These are phyloP conservation scores for Argya squamiceps DNA, from an alignment of 2,797 vertebrate genomes.

Conservation along the genomic window DNA sequence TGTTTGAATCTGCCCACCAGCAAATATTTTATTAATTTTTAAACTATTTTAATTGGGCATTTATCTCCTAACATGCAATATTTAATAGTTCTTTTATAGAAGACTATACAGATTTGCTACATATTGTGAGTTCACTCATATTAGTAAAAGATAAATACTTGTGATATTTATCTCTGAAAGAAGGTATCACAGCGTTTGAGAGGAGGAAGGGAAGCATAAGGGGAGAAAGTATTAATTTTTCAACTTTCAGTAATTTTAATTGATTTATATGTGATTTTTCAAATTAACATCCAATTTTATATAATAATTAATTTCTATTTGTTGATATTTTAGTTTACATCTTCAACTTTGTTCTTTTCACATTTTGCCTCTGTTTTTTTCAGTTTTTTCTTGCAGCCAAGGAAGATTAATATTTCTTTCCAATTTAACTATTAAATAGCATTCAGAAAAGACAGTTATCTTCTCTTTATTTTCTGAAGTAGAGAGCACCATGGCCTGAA, in stretches of 20 bases:
- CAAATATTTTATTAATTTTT: neutral
- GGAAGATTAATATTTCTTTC: neutral
- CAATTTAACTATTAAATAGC: neutral
- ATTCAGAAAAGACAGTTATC: neutral
- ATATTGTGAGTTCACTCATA: neutral
- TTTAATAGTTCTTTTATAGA: neutral
- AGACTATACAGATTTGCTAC: neutral
- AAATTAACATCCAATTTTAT: neutral
- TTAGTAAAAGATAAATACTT: neutral
- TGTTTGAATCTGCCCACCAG: neutral
- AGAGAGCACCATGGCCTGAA: neutral
- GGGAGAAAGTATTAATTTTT: neutral
- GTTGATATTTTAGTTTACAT: neutral
- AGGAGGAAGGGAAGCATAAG: neutral
- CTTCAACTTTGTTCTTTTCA: neutral
- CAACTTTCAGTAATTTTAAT: neutral
- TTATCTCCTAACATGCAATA: neutral
- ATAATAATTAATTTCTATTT: neutral
- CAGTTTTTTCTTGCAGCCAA: neutral
- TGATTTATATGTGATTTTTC: neutral
- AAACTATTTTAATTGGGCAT: neutral
- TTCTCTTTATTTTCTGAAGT: neutral
- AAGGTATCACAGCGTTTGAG: neutral
- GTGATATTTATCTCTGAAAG: neutral
- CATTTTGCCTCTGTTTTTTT: neutral